phyloP scores from a whole-genome alignment of 2,797 vertebrate genomes.

The Tangara arthus region DNA sequence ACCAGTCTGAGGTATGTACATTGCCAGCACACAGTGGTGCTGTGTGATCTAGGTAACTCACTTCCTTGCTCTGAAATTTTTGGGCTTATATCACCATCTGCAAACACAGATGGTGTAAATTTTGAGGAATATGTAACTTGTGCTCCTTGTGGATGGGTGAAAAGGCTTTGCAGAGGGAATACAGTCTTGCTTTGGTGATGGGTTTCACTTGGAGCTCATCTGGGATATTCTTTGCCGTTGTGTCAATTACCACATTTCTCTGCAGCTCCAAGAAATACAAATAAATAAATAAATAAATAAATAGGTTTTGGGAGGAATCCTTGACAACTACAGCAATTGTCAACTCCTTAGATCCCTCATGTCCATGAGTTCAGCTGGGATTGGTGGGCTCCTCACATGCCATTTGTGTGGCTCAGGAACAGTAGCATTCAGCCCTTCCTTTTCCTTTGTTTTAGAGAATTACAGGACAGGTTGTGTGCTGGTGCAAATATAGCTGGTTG shows the following conservation, averaged over 20 bases:
- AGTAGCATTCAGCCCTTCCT: slow-evolving; percentile 22
- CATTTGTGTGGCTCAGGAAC: not conserved
- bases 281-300: not conserved
- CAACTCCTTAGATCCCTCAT: not conserved
- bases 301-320: not conserved
- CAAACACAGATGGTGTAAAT: not conserved
- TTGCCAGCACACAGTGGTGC: not conserved
- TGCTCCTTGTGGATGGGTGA: not conserved
- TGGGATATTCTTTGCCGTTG: not conserved
- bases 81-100: not conserved
- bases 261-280: not conserved
- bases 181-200: not conserved
- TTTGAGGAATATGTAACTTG: not conserved
- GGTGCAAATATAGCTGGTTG: slow-evolving; percentile 14
- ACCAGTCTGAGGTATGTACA: not conserved
- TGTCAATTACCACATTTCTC: not conserved
- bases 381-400: not conserved
- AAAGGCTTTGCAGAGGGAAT: not conserved
- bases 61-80: not conserved
- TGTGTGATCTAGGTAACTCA: not conserved
- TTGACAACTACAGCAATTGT: not conserved
- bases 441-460: slow-evolving; percentile 49
- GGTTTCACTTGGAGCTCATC: not conserved
- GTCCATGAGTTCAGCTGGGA: not conserved
- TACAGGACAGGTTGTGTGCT: not conserved